Evolutionary conservation across 2,113 vertebrate genomes (phyloP).

Genomic region (Tinamus guttatus): DNA sequence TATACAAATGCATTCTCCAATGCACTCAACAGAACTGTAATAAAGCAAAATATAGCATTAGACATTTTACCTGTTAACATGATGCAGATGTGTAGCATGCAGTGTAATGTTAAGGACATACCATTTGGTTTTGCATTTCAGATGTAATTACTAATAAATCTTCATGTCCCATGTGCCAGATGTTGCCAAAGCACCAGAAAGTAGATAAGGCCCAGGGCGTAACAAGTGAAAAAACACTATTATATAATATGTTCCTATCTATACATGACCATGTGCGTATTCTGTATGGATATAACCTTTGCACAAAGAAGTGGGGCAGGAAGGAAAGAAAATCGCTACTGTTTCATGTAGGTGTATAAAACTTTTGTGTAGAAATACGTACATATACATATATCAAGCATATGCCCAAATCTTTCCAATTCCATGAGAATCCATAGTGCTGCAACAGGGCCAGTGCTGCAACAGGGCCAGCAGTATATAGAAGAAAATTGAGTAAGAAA

Average conservation of each 20-base stretch:
- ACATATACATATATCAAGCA: not conserved
- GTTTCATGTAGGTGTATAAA: not conserved
- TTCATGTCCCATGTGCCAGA: not conserved
- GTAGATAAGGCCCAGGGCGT: not conserved
- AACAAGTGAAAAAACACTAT: not conserved
- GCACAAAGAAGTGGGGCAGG: not conserved
- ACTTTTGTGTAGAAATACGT: not conserved
- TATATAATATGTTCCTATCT: not conserved
- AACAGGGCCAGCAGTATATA: not conserved
- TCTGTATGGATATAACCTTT: not conserved
- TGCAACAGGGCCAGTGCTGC: not conserved
- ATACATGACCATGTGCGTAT: accelerated
- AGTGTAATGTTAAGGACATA: no score
- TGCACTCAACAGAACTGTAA: not conserved
- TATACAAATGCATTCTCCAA: not conserved
- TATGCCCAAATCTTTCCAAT: not conserved
- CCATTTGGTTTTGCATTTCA: no score
- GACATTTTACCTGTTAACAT: not conserved
- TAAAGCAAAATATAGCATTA: not conserved
- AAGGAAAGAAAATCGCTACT: not conserved
- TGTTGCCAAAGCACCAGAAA: not conserved
- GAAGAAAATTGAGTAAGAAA: not conserved
- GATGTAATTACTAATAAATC: not conserved
- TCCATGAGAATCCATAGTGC: not conserved
- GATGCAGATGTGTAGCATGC: not conserved